A percentile compares a stretch with the other conserved stretches of the same genome.
phyloP scores from a whole-genome alignment of 2,888 invertebrate genomes.

The Spicauda simplicius region DNA sequence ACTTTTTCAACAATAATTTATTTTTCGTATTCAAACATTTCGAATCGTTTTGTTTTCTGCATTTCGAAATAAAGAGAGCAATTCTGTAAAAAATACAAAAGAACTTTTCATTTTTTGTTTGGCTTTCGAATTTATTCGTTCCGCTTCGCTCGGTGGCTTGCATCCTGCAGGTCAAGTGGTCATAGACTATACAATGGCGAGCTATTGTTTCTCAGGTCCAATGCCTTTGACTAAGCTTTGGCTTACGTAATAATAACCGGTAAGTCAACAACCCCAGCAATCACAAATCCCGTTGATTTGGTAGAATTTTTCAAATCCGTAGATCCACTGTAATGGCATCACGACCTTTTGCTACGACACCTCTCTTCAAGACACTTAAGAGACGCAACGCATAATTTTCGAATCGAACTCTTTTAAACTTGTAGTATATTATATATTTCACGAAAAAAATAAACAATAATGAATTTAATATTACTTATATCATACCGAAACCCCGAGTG shows the following conservation, averaged over 20 bases:
- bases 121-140: conserved; percentile 35
- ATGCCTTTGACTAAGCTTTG: conserved; percentile 11
- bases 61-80: conserved; percentile 12
- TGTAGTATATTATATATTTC: too few species aligned
- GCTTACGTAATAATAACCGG: conserved; percentile 37
- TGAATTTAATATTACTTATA: too few species aligned
- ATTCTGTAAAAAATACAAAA: conserved; percentile 26
- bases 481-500: too few species aligned
- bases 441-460: too few species aligned
- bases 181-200: conserved; percentile 27
- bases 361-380: not conserved
- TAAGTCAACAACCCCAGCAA: not conserved
- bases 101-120: conserved; percentile 31
- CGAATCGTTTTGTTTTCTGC: conserved; percentile 3
- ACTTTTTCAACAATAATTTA: conserved; percentile 8
- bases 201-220: conserved; percentile 28
- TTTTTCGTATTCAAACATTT: conserved; percentile 16
- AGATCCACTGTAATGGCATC: too few species aligned
- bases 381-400: too few species aligned
- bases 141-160: conserved; percentile 24
- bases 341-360: too few species aligned
- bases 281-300: not conserved
- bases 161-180: conserved; percentile 36
- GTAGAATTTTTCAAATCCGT: not conserved
- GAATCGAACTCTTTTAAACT: too few species aligned